phyloP scores from a whole-genome alignment of 1,140 invertebrate species.

The Amyelois transitella region DNA sequence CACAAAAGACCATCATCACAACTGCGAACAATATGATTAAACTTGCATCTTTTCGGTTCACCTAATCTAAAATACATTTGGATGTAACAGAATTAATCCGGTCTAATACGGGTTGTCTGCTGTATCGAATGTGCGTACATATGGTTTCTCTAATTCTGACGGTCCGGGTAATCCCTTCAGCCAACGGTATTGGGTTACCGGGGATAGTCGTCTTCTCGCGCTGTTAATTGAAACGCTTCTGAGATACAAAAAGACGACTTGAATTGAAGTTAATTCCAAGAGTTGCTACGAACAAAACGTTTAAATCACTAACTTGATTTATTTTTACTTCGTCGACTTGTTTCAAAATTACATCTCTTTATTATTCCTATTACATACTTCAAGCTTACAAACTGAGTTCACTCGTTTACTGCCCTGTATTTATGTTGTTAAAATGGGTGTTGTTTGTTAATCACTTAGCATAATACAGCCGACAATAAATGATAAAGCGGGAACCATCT shows the following conservation, averaged over 20 bases:
- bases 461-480: slow-evolving; percentile 42
- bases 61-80: slow-evolving; percentile 33
- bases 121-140: slow-evolving; percentile 58
- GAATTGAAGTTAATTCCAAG: not conserved
- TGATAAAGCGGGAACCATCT: slow-evolving; percentile 47
- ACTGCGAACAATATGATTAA: slow-evolving; percentile 23
- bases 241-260: not conserved
- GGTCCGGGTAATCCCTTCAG: slow-evolving; percentile 59
- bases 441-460: slow-evolving; percentile 36
- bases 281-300: not conserved
- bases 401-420: slow-evolving; percentile 11
- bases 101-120: slow-evolving; percentile 53
- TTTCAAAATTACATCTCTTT: not conserved
- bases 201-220: slow-evolving; percentile 39
- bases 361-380: not conserved
- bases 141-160: slow-evolving; percentile 72
- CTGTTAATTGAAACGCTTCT: not conserved
- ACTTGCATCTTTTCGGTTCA: slow-evolving; percentile 27
- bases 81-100: slow-evolving; percentile 59
- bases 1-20: too few relatives aligned
- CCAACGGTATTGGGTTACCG: slow-evolving; percentile 51
- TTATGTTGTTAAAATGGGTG: slow-evolving; percentile 11
- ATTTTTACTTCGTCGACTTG: not conserved
- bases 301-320: not conserved
- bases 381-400: slow-evolving; percentile 22